phyloP scores from a whole-genome alignment of 2,113 vertebrate species.

The Chlamydotis undulata region DNA sequence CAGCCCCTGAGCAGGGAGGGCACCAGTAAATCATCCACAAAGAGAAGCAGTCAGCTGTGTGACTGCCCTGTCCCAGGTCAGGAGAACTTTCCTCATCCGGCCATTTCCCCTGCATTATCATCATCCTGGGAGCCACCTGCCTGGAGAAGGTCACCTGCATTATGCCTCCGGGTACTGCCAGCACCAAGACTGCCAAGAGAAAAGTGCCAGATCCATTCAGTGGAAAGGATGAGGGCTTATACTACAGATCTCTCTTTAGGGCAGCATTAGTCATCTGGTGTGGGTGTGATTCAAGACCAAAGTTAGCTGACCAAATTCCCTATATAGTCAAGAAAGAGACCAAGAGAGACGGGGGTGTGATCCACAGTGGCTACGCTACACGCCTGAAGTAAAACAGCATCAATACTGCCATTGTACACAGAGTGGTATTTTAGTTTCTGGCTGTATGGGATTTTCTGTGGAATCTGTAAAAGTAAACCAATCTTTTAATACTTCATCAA shows the following conservation, averaged over 20 bases:
- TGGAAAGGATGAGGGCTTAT: constrained; percentile 9
- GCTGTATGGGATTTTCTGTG: neutral
- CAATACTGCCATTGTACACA: constrained; percentile 41
- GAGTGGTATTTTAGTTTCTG: constrained; percentile 12
- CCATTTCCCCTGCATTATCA: neutral
- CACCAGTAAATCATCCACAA: neutral
- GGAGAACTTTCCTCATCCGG: neutral
- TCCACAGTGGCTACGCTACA: neutral
- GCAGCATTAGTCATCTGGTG: constrained; percentile 45
- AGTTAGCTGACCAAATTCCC: constrained; percentile 61
- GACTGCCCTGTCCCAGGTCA: neutral
- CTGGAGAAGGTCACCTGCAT: neutral
- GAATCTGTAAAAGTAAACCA: constrained; percentile 17
- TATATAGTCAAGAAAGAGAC: constrained; percentile 52
- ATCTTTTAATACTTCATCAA: constrained; percentile 26
- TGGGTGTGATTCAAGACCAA: constrained; percentile 52
- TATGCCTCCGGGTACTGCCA: fast-evolving
- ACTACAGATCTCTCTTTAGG: constrained; percentile 15
- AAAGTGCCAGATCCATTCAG: neutral
- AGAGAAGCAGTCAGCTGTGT: neutral
- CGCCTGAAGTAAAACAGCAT: neutral
- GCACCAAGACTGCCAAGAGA: neutral
- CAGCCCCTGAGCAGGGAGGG: neutral
- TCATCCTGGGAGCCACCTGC: neutral
- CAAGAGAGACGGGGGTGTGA: neutral